These are phyloP conservation scores for Hemicentrotus pulcherrimus DNA, from an alignment of 35 echinoderm and acorn worm genomes.

Conservation along the genomic window DNA sequence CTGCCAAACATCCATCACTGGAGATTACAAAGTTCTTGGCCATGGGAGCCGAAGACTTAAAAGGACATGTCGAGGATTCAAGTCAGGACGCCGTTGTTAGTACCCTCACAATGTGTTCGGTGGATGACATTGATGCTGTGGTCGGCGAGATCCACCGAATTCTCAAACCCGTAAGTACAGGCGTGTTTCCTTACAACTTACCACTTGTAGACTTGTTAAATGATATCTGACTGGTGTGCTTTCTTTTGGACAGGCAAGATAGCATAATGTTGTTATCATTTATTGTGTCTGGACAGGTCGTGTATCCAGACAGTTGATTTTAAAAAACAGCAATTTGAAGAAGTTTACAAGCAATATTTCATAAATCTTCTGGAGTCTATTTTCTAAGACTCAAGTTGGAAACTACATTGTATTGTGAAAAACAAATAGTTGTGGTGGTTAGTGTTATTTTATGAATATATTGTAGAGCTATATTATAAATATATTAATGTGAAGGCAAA, in stretches of 20 bases:
- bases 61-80: not conserved
- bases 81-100: slow-evolving; percentile 47
- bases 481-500: too few species aligned
- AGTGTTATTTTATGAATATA: too few species aligned
- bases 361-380: not conserved
- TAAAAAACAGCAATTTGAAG: too few species aligned
- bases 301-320: too few species aligned
- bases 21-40: slow-evolving; percentile 4
- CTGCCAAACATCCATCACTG: not conserved
- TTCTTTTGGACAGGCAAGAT: not conserved
- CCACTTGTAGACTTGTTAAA: not conserved
- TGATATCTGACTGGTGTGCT: not conserved
- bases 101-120: slow-evolving; percentile 28
- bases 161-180: slow-evolving; percentile 43
- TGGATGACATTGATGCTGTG: slow-evolving; percentile 12
- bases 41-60: slow-evolving; percentile 50
- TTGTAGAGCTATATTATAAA: too few species aligned
- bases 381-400: not conserved
- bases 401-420: not conserved
- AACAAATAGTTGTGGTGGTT: too few species aligned
- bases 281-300: not conserved
- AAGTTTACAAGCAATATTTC: not conserved
- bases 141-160: slow-evolving; percentile 34
- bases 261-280: not conserved
- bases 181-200: not conserved